These are phyloP conservation scores for Drymonia ruficornis DNA, from an alignment of 2,888 invertebrate genomes.

Conservation along the genomic window DNA sequence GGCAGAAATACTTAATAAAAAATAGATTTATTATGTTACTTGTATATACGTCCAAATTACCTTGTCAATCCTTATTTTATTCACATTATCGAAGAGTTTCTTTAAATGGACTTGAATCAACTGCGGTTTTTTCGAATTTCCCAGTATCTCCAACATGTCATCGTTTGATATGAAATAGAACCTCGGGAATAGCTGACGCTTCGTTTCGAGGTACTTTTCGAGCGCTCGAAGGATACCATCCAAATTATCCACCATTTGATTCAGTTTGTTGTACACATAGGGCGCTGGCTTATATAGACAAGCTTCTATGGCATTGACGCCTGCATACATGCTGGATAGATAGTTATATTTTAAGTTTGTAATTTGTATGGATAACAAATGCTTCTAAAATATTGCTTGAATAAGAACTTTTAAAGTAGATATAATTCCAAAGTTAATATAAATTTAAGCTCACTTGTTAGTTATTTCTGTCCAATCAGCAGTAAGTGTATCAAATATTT, in stretches of 20 bases:
- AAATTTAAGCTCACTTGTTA: slow-evolving; percentile 61
- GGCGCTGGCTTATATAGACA: slow-evolving; percentile 86
- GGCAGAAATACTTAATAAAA: too few species aligned
- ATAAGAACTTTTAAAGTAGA: slow-evolving; percentile 7
- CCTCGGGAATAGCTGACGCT: slow-evolving; percentile 93
- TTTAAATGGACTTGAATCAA: slow-evolving; percentile 93
- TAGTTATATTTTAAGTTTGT: not conserved
- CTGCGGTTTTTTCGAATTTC: slow-evolving; percentile 93
- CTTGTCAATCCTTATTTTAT: slow-evolving; percentile 88
- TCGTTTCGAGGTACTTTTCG: slow-evolving; percentile 94
- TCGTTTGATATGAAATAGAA: slow-evolving; percentile 87
- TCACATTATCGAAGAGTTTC: slow-evolving; percentile 95
- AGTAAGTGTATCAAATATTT: slow-evolving; percentile 90
- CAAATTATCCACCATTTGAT: slow-evolving; percentile 89
- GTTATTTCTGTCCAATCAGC: slow-evolving; percentile 89
- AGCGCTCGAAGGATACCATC: slow-evolving; percentile 93
- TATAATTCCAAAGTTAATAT: too few species aligned
- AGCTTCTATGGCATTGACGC: slow-evolving; percentile 85
- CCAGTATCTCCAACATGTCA: slow-evolving; percentile 93
- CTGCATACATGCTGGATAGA: slow-evolving; percentile 73
- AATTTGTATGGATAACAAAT: too few species aligned
- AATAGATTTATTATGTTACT: too few species aligned
- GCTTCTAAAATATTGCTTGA: not conserved
- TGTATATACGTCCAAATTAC: too few species aligned
- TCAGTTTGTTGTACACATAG: slow-evolving; percentile 87